Evolutionary conservation across 2,797 vertebrate species (phyloP).

Genomic region (Cyclopterus lumpus): DNA sequence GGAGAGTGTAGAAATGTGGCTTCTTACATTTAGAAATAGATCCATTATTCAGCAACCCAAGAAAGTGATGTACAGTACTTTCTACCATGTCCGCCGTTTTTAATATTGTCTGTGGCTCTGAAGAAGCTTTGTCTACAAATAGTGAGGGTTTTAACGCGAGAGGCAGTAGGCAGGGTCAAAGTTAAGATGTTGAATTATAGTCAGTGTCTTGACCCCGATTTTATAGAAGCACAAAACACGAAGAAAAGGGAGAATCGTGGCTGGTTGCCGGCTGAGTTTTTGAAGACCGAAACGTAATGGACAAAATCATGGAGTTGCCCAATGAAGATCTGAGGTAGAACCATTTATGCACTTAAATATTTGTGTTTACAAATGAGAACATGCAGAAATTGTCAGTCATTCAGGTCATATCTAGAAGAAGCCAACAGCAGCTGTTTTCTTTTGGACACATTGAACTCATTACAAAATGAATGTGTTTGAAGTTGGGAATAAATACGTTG

Average conservation of each 20-base stretch:
- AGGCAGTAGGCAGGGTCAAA: too few species aligned
- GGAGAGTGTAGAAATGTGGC: neutral
- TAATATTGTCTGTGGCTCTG: conserved; percentile 5
- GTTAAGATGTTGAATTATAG: too few species aligned
- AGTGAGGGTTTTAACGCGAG: too few species aligned
- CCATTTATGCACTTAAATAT: conserved; percentile 4
- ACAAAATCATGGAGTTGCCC: neutral
- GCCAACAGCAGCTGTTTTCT: too few species aligned
- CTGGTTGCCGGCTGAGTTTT: too few species aligned
- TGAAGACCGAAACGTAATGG: too few species aligned
- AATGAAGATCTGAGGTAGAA: neutral
- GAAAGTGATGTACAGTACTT: neutral
- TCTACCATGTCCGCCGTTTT: neutral
- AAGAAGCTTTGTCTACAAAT: conserved; percentile 1
- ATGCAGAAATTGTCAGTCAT: neutral
- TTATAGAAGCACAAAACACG: too few species aligned
- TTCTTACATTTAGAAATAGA: conserved; percentile 12
- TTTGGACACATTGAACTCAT: neutral
- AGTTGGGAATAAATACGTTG: neutral
- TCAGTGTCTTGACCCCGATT: too few species aligned
- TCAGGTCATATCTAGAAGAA: neutral
- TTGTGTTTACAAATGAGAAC: conserved; percentile 8
- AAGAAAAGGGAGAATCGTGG: too few species aligned
- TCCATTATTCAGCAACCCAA: conserved; percentile 2
- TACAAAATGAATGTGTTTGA: neutral